These are phyloP conservation scores for Silurus glanis DNA, from an alignment of 2,113 vertebrate genomes.

Conservation along the genomic window DNA sequence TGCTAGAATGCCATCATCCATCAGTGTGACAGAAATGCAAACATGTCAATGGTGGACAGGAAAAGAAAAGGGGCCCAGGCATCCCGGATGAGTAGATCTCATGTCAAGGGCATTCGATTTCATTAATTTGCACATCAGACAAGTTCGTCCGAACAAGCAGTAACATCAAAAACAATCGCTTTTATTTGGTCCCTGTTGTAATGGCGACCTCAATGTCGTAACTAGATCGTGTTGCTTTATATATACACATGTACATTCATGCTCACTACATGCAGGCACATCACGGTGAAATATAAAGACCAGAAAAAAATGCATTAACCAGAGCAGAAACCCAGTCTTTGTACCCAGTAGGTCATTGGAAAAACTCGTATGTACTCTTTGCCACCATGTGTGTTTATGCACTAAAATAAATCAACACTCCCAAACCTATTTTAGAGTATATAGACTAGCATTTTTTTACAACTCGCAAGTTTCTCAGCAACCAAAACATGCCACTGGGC, in stretches of 20 bases:
- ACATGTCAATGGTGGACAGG: background rate
- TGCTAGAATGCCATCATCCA: background rate
- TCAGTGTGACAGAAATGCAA: conserved; percentile 7
- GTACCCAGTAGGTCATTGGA: too few species aligned
- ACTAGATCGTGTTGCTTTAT: background rate
- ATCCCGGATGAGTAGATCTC: background rate
- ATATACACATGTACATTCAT: background rate
- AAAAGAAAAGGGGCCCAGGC: background rate
- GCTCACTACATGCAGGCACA: background rate
- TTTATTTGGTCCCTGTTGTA: background rate
- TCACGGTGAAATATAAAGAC: background rate
- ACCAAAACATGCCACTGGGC: background rate
- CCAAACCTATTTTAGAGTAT: background rate
- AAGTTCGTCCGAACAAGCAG: background rate
- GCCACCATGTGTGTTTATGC: background rate
- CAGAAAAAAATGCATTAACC: background rate
- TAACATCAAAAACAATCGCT: background rate
- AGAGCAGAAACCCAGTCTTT: background rate
- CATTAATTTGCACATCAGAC: background rate
- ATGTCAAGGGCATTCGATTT: background rate
- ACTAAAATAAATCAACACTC: background rate
- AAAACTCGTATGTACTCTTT: background rate
- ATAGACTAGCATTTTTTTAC: background rate
- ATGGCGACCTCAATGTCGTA: background rate
- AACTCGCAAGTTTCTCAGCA: background rate